Evolutionary conservation across 2,797 vertebrate genomes (phyloP).

Genomic region (Nothura maculosa): DNA sequence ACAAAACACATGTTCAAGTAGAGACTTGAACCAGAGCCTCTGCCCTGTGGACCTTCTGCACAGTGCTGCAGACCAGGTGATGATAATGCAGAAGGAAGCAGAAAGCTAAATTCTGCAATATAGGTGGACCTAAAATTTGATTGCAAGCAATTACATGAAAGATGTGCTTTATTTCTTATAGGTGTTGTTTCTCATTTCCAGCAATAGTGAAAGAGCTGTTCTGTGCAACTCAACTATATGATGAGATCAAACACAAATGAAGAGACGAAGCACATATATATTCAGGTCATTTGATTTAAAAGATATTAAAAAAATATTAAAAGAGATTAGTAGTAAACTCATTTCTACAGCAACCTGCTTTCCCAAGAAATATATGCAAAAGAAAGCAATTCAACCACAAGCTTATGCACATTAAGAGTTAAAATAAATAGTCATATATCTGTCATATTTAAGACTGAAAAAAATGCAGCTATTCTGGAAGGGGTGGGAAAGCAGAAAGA

Average conservation of each 20-base stretch:
- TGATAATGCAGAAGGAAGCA: neutral
- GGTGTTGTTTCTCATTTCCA: neutral
- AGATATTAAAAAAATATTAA: neutral
- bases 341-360: neutral
- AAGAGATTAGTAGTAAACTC: neutral
- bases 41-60: neutral
- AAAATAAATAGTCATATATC: neutral
- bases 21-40: conserved; percentile 34
- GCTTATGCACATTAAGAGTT: neutral
- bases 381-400: neutral
- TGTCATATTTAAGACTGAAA: fast-evolving
- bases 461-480: neutral
- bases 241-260: neutral
- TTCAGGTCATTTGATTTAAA: neutral
- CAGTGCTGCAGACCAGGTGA: neutral
- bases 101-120: neutral
- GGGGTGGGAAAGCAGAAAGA: neutral
- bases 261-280: neutral
- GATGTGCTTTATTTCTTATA: neutral
- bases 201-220: neutral
- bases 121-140: neutral
- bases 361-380: neutral
- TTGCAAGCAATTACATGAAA: neutral
- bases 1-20: neutral
- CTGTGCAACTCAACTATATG: neutral